A percentile compares a stretch with the other conserved stretches of the same genome.
phyloP scores from a whole-genome alignment of 2,113 vertebrate species.

The Grammomys surdaster region DNA sequence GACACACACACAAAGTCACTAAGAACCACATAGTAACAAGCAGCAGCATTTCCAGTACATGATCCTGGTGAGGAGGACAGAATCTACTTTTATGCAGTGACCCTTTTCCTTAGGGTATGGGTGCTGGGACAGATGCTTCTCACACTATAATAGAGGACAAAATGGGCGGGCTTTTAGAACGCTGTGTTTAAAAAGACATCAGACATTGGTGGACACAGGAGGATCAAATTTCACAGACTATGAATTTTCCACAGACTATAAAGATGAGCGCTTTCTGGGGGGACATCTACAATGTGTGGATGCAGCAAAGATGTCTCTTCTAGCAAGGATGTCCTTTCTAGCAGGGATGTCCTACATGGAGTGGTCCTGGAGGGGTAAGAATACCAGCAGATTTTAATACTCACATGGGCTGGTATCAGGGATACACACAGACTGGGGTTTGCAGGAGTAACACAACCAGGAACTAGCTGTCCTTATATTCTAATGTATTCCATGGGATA shows the following conservation, averaged over 20 bases:
- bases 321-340: background rate
- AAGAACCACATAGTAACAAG: background rate
- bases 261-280: background rate
- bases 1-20: background rate
- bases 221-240: background rate
- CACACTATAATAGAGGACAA: background rate
- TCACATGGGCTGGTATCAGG: background rate
- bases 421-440: too few relatives aligned
- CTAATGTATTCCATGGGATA: background rate
- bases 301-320: background rate
- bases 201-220: background rate
- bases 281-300: background rate
- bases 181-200: background rate
- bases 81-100: background rate
- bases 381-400: background rate
- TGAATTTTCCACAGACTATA: background rate
- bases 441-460: background rate
- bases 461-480: background rate
- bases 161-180: background rate
- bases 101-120: background rate
- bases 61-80: background rate
- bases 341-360: too few relatives aligned
- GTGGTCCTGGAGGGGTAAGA: too few relatives aligned
- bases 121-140: background rate
- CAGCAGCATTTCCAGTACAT: background rate